These are phyloP conservation scores for Passerina amoena DNA, from an alignment of 2,113 vertebrate species.

Conservation along the genomic window DNA sequence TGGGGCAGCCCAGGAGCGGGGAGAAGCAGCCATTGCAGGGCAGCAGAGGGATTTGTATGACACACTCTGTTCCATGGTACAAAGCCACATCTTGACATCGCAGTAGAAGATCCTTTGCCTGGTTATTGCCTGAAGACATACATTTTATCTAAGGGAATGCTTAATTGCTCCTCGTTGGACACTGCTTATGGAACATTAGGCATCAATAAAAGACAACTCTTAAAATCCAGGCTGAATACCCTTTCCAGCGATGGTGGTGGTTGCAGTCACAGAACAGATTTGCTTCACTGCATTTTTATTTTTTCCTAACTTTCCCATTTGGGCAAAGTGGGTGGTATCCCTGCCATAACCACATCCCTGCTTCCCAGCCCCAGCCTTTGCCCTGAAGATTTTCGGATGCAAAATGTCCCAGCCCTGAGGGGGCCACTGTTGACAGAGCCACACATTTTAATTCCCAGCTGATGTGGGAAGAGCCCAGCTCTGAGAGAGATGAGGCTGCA, in stretches of 20 bases:
- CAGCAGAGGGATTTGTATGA: neutral
- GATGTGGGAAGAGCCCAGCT: fast-evolving
- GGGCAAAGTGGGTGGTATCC: neutral
- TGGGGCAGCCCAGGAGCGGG: fast-evolving
- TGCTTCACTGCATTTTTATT: neutral
- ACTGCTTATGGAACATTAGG: neutral
- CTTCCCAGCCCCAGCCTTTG: neutral
- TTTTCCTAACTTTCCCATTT: neutral
- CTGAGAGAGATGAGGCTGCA: neutral
- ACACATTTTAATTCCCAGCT: neutral
- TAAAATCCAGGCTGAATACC: neutral
- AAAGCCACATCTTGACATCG: neutral
- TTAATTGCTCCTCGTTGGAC: neutral
- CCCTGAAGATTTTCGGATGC: neutral
- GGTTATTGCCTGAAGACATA: neutral
- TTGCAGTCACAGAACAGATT: neutral
- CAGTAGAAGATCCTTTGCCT: neutral
- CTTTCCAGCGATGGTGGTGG: neutral
- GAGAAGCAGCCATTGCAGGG: neutral
- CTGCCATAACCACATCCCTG: neutral
- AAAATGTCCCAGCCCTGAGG: neutral
- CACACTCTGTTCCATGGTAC: neutral
- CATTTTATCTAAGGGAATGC: neutral
- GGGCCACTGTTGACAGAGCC: neutral
- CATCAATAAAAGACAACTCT: neutral